Conservation (phyloP, 2,888 invertebrate genomes). For the Drosophila hamatofila region DNA sequence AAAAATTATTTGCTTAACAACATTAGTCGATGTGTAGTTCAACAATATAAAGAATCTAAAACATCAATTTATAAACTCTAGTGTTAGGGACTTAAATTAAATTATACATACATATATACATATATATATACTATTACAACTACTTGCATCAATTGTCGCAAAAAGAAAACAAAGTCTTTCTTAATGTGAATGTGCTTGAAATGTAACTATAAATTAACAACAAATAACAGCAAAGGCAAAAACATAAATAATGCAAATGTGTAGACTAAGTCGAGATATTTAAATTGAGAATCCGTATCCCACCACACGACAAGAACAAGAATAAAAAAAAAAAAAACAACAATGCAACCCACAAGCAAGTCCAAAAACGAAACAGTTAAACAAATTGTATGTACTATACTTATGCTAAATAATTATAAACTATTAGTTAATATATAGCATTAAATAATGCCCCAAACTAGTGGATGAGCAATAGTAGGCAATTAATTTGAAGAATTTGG, state of each 20-base stretch:
- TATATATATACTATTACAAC: slow-evolving; percentile 9
- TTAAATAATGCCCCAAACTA: slow-evolving; percentile 28
- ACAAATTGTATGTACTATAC: slow-evolving; percentile 34
- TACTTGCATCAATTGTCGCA: slow-evolving; percentile 35
- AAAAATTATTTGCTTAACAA: slow-evolving; percentile 42
- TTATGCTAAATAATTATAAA: slow-evolving; percentile 36
- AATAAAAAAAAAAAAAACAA: slow-evolving; percentile 48
- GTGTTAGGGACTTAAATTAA: slow-evolving; percentile 17
- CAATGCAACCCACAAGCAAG: slow-evolving; percentile 72
- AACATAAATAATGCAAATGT: slow-evolving; percentile 20
- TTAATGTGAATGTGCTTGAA: slow-evolving; percentile 56
- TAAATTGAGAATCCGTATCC: slow-evolving; percentile 68
- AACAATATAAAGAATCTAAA: slow-evolving; percentile 30
- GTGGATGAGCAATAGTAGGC: slow-evolving; percentile 41
- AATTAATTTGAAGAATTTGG: slow-evolving; percentile 30
- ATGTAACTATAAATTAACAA: slow-evolving; percentile 37
- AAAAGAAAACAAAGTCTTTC: slow-evolving; percentile 38
- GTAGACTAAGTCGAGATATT: slow-evolving; percentile 46
- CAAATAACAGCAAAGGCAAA: slow-evolving; percentile 17
- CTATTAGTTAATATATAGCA: slow-evolving; percentile 39
- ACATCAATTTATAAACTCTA: slow-evolving; percentile 45
- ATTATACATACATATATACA: slow-evolving; percentile 2
- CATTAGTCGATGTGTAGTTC: slow-evolving; percentile 64
- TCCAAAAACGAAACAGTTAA: slow-evolving; percentile 47
- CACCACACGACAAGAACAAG: slow-evolving; percentile 69